These are phyloP conservation scores for Lysandra coridon DNA, from an alignment of 2,888 invertebrate species.

Conservation along the genomic window DNA sequence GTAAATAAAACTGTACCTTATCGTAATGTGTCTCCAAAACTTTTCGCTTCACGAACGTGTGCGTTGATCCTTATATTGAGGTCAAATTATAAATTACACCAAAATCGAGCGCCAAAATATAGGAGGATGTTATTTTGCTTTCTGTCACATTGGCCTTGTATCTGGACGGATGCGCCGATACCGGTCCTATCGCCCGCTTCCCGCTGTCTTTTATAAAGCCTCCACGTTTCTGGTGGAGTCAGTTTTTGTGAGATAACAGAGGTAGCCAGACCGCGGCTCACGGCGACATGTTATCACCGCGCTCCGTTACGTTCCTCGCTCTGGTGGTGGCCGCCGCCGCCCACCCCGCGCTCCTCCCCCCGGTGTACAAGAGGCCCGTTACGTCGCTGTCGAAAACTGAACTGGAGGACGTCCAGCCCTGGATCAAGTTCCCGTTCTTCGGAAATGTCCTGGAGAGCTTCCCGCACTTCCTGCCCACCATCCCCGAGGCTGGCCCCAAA, in stretches of 20 bases:
- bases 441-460: constrained; percentile 31
- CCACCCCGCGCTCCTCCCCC: constrained; percentile 3
- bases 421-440: constrained; percentile 30
- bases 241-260: constrained; percentile 25
- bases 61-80: constrained; percentile 5
- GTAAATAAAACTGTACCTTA: not conserved
- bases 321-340: constrained; percentile 22
- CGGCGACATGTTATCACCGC: constrained; percentile 27
- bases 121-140: constrained; percentile 31
- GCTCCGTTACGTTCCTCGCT: constrained; percentile 1
- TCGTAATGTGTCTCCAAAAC: not conserved
- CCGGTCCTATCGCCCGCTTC: constrained; percentile 29
- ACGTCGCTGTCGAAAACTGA: constrained; percentile 26
- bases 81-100: constrained; percentile 28
- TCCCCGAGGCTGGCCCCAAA: constrained; percentile 31
- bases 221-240: constrained; percentile 12
- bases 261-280: constrained; percentile 10
- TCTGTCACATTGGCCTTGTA: constrained; percentile 30
- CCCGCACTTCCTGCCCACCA: constrained; percentile 26
- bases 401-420: constrained; percentile 27
- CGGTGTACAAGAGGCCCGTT: constrained; percentile 1
- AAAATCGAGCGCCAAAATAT: constrained; percentile 14
- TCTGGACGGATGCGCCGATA: constrained; percentile 28
- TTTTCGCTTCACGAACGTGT: not conserved
- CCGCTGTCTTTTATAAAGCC: constrained; percentile 29